Evolutionary conservation across 1,140 invertebrate genomes (phyloP).

Genomic region (Ceratitis capitata): DNA sequence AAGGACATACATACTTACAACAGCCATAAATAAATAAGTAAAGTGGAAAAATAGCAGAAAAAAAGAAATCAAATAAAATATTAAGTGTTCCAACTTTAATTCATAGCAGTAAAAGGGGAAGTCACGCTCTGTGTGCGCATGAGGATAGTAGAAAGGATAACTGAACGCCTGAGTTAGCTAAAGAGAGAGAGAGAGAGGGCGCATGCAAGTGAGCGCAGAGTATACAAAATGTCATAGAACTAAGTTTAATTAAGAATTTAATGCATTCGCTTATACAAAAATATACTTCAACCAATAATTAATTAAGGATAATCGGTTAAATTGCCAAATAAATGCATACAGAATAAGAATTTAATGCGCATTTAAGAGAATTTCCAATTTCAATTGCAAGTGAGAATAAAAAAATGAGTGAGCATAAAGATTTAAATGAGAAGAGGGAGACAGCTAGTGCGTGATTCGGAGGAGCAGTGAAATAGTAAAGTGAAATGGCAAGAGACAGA

Average conservation of each 20-base stretch:
- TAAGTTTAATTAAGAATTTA: conserved; percentile 31
- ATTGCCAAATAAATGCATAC: neutral
- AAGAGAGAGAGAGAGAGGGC: neutral
- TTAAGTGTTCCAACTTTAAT: neutral
- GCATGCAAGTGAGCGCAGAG: neutral
- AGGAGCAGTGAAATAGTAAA: too few relatives aligned
- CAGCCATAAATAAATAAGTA: neutral
- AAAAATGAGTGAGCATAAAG: neutral
- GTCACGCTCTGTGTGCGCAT: too few relatives aligned
- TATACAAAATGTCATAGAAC: neutral
- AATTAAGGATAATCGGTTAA: conserved; percentile 1
- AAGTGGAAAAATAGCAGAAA: too few relatives aligned
- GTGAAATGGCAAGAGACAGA: neutral
- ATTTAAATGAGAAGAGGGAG: neutral
- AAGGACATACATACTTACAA: neutral
- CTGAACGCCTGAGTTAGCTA: too few relatives aligned
- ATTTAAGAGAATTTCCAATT: neutral
- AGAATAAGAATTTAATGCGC: neutral
- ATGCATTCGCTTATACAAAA: neutral
- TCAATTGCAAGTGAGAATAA: neutral
- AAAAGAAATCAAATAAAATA: neutral
- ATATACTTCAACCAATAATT: neutral
- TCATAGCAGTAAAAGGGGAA: neutral
- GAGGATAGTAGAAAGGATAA: too few relatives aligned
- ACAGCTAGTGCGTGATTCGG: neutral